Conservation (phyloP, 2,888 invertebrate genomes). For the Tolmerus cingulatus region DNA sequence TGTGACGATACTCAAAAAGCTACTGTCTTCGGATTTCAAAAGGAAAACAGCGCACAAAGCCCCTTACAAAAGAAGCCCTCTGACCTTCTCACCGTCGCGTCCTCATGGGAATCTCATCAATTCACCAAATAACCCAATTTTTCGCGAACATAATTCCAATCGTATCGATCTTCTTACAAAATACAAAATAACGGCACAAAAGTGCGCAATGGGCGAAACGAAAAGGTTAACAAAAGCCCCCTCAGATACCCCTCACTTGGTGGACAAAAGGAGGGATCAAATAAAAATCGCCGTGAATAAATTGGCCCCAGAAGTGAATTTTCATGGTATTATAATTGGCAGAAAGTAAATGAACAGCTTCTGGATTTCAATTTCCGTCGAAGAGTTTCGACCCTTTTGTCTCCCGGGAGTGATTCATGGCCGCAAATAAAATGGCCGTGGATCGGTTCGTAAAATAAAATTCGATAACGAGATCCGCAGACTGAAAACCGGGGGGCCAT, state of each 20-base stretch:
- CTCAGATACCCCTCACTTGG: neutral
- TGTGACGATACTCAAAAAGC: too few species aligned
- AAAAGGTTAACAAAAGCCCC: slow-evolving; percentile 1
- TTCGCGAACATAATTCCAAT: neutral
- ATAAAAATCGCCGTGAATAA: slow-evolving; percentile 33
- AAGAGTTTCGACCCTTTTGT: slow-evolving; percentile 9
- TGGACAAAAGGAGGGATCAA: slow-evolving; percentile 23
- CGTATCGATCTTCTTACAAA: neutral
- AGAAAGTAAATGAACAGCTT: slow-evolving; percentile 38
- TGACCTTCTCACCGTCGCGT: neutral
- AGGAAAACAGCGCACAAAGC: neutral
- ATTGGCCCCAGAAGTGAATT: slow-evolving; percentile 39
- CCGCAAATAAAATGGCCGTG: slow-evolving; percentile 28
- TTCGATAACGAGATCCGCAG: slow-evolving; percentile 26
- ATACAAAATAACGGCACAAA: neutral
- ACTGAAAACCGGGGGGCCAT: neutral
- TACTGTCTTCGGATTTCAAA: neutral
- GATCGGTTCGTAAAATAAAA: slow-evolving; percentile 5
- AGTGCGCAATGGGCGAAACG: neutral
- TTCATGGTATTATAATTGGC: slow-evolving; percentile 41
- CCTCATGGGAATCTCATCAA: neutral
- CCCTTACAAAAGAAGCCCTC: neutral
- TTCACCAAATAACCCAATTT: neutral
- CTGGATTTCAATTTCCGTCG: slow-evolving; percentile 28
- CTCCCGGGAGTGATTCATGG: slow-evolving; percentile 26